Base-by-base conservation (phyloP, 92 coral and sea anemone genomes). In the Porites rus region DNA sequence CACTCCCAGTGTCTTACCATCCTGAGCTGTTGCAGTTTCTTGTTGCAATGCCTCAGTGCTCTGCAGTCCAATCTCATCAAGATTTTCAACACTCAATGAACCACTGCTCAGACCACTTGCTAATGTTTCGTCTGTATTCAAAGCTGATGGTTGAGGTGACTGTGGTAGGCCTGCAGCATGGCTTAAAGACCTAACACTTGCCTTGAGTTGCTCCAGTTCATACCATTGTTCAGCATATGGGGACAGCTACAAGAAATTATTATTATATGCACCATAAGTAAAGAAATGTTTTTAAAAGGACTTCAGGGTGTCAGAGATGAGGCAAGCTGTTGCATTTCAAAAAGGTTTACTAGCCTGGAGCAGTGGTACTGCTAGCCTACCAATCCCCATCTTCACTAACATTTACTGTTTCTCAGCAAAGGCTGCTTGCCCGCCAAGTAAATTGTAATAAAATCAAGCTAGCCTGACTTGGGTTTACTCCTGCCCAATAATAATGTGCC, bases 141-240 rank as follows among this genome's bases (percentile, higher is more conserved):
- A 43, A 24, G 80, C 64, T 51, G 80, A 69, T 58, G 82, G 80
- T 21, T 88, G 90, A 1, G 93, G 85, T 13, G 90, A 76, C 62
- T 86, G 78, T 46, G 88, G 62, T 19, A 88, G 61, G 10, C 83
- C 88, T 69, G 79, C 92, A 50, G 80, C 89, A 85, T 91, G 93
- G 25, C 88, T 86, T 90, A 94, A 78, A 17, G 92, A 90, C 77
- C 91, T 88, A 10, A 94, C 92, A 78, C 98, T 94, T 68, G 94
- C 93, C 76, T 94, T 94, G 8, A 94, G 96, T 65, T 92, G 91
- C 58, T 94, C 96, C 17, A 94, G 88, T 43, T 80, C 96, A 75
- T 88, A 87, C 98, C 98, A 94, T 81, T 94, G 98, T 64, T 94
- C 98, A 17, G 94, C 87, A 86, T 94, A 94, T 24, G 77, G 79